Evolutionary conservation across 2,888 invertebrate species (phyloP).

Genomic region (Callimorpha dominula): DNA sequence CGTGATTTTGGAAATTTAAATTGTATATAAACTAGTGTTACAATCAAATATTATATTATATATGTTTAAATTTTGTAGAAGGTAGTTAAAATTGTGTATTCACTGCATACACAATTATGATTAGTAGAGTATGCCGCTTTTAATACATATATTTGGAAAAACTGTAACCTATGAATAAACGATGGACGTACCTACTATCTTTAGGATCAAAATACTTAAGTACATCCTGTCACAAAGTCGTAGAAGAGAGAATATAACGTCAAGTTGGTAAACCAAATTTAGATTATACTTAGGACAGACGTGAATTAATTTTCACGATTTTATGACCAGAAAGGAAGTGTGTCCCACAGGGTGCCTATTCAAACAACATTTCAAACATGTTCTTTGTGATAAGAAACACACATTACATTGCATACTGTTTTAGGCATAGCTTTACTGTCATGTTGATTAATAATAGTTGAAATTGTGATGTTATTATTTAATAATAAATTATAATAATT

Average conservation of each 20-base stretch:
- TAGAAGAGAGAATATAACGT: not conserved
- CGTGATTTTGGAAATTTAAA: no score
- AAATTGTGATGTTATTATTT: slow-evolving; percentile 49
- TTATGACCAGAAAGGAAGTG: not conserved
- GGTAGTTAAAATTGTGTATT: not conserved
- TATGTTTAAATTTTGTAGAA: not conserved
- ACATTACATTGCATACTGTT: slow-evolving; percentile 12
- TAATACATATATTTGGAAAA: not conserved
- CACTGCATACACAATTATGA: not conserved
- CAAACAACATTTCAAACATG: slow-evolving; percentile 9
- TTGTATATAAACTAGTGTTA: not conserved
- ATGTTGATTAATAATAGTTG: slow-evolving; percentile 34
- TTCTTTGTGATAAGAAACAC: slow-evolving; percentile 28
- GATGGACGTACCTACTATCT: not conserved
- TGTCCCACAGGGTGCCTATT: slow-evolving; percentile 17
- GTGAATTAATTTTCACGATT: not conserved
- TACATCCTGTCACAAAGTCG: not conserved
- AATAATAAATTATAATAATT: slow-evolving; percentile 46
- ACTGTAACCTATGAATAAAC: not conserved
- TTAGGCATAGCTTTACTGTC: slow-evolving; percentile 34
- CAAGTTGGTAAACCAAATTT: not conserved
- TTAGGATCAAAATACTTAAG: not conserved
- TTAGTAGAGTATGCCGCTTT: not conserved
- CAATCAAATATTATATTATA: not conserved
- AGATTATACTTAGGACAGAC: not conserved